These are phyloP conservation scores for Xylota segnis DNA, from an alignment of 2,888 invertebrate species.

Conservation along the genomic window DNA sequence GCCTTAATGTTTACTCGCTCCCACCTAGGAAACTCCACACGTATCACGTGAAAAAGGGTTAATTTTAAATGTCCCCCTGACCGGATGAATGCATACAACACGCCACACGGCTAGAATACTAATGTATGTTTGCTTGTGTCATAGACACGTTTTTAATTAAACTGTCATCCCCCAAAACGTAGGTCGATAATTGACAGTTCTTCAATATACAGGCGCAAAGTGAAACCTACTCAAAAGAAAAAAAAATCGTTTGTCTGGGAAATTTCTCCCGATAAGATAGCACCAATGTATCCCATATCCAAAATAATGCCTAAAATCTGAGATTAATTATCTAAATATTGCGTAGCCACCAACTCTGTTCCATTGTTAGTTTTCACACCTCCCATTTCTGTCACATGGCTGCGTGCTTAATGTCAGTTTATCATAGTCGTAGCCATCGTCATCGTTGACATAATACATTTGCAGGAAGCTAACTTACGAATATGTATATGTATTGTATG, in stretches of 20 bases:
- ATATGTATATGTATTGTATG: background rate
- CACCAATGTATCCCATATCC: background rate
- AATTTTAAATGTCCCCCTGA: slow-evolving; percentile 61
- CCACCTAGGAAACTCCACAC: slow-evolving; percentile 70
- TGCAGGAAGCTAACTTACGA: slow-evolving; percentile 6
- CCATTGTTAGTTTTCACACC: slow-evolving; percentile 32
- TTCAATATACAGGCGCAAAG: background rate
- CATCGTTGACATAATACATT: slow-evolving; percentile 41
- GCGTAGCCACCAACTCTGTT: background rate
- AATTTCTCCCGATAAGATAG: background rate
- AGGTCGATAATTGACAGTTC: slow-evolving; percentile 5
- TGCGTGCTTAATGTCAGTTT: background rate
- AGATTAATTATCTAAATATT: slow-evolving; percentile 27
- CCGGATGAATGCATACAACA: slow-evolving; percentile 70
- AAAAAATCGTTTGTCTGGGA: background rate
- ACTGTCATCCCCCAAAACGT: slow-evolving; percentile 25
- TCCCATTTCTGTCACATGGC: slow-evolving; percentile 39
- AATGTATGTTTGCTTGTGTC: slow-evolving; percentile 26
- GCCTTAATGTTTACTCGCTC: slow-evolving; percentile 49
- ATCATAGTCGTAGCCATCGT: background rate
- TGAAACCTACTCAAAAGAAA: background rate
- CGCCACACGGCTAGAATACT: slow-evolving; percentile 53
- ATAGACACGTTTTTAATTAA: slow-evolving; percentile 40
- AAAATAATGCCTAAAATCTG: background rate
- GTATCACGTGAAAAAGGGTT: slow-evolving; percentile 61